Percentiles rank a stretch among this genome's conserved stretches.
phyloP scores from a whole-genome alignment of 2,113 vertebrate genomes.

The Oplegnathus fasciatus region DNA sequence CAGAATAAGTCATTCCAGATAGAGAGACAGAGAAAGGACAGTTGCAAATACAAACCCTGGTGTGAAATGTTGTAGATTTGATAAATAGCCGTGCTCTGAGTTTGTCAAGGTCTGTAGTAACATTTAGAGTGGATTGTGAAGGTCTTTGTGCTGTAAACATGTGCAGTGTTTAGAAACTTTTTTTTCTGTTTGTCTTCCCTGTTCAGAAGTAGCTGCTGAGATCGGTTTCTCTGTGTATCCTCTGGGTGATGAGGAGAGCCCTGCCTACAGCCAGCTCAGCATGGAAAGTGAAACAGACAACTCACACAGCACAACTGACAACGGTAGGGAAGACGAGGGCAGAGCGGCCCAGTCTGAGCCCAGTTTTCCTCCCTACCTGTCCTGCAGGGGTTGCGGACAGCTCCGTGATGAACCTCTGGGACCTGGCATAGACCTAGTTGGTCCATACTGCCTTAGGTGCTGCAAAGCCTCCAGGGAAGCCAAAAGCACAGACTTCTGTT shows the following conservation, averaged over 20 bases:
- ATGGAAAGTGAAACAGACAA: conserved; percentile 92
- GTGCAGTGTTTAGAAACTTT: background rate
- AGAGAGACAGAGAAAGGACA: background rate
- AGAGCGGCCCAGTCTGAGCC: conserved; percentile 70
- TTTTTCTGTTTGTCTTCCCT: conserved; percentile 44
- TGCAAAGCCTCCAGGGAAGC: conserved; percentile 80
- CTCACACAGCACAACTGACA: conserved; percentile 77
- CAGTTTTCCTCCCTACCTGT: conserved; percentile 82
- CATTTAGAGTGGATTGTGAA: background rate
- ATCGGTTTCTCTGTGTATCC: conserved; percentile 90
- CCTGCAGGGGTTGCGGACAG: conserved; percentile 91
- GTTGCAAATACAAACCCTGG: background rate
- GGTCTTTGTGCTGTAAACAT: background rate
- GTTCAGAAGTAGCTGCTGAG: conserved; percentile 90
- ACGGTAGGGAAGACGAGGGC: conserved; percentile 79
- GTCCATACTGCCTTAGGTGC: conserved; percentile 86
- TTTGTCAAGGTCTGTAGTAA: background rate
- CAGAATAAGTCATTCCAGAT: background rate
- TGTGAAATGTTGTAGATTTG: background rate
- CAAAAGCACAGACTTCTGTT: conserved; percentile 73
- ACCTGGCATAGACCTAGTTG: conserved; percentile 79
- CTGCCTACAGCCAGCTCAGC: conserved; percentile 88
- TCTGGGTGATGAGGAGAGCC: conserved; percentile 92
- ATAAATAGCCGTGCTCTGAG: too few species aligned
- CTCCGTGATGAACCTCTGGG: conserved; percentile 84